Percentiles rank a stretch among this genome's conserved stretches.
Conservation (phyloP, 2,888 invertebrate genomes). For the Acanthosepion lycidas region DNA sequence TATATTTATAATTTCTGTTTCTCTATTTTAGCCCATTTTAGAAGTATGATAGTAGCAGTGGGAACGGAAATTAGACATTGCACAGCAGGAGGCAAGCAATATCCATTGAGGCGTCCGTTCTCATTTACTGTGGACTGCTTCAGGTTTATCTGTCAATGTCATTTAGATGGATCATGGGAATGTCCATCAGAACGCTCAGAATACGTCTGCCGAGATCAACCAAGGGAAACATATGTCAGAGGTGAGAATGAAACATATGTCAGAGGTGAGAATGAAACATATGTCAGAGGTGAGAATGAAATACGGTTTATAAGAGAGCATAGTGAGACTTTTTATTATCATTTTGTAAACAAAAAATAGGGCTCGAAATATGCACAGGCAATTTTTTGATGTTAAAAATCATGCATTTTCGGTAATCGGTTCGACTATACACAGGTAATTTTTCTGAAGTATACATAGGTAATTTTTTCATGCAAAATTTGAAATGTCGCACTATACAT, state of each 20-base stretch:
- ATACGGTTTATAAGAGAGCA: neutral
- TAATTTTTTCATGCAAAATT: too few species aligned
- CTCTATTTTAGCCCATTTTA: neutral
- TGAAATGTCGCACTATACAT: too few species aligned
- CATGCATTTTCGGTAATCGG: too few species aligned
- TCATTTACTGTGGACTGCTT: neutral
- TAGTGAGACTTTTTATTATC: too few species aligned
- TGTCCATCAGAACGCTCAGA: neutral
- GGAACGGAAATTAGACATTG: neutral
- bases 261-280: neutral
- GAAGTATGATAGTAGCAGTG: neutral
- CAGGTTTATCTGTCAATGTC: neutral
- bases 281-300: neutral
- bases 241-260: neutral
- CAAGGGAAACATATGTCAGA: neutral
- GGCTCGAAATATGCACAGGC: too few species aligned
- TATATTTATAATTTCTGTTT: neutral
- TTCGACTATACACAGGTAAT: too few species aligned
- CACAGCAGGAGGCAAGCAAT: neutral
- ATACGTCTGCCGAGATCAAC: neutral
- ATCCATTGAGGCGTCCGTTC: neutral
- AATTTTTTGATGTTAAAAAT: too few species aligned
- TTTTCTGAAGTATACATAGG: too few species aligned
- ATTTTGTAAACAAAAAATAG: too few species aligned
- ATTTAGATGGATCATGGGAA: constrained; percentile 35